Evolutionary conservation across 2,797 vertebrate genomes (phyloP).

Genomic region (Poeciliopsis presidionis): DNA sequence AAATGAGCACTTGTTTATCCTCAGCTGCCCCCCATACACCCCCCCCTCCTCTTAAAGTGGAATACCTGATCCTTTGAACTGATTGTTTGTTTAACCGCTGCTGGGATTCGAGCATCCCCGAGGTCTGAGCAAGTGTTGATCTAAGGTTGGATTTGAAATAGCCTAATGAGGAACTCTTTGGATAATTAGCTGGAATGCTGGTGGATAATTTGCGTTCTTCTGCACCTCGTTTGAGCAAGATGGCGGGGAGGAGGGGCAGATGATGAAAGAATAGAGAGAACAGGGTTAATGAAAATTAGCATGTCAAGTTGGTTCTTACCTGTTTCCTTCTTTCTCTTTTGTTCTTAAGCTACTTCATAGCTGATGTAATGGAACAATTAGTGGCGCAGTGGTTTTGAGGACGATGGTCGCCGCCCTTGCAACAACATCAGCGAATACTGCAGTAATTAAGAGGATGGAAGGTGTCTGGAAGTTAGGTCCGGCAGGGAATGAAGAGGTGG

Average conservation of each 20-base stretch:
- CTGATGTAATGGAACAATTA: slow-evolving; percentile 90
- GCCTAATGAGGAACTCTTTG: slow-evolving; percentile 87
- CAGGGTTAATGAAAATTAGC: slow-evolving; percentile 84
- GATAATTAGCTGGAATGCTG: slow-evolving; percentile 82
- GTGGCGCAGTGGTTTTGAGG: slow-evolving; percentile 79
- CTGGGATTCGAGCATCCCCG: slow-evolving; percentile 84
- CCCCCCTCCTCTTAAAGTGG: slow-evolving; percentile 66
- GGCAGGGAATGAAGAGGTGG: slow-evolving; percentile 89
- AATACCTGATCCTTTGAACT: slow-evolving; percentile 84
- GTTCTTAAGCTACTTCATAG: slow-evolving; percentile 76
- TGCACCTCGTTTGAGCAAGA: slow-evolving; percentile 70
- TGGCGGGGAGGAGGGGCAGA: slow-evolving; percentile 55
- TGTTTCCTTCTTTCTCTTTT: slow-evolving; percentile 64
- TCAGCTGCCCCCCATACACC: slow-evolving; percentile 41
- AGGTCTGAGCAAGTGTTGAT: slow-evolving; percentile 84
- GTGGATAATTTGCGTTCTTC: slow-evolving; percentile 85
- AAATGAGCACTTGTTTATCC: slow-evolving; percentile 85
- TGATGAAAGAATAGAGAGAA: slow-evolving; percentile 80
- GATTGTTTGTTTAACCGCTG: slow-evolving; percentile 85
- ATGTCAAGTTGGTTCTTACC: slow-evolving; percentile 80
- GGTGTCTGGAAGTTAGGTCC: slow-evolving; percentile 90
- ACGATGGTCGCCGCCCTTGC: slow-evolving; percentile 35
- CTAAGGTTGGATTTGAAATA: slow-evolving; percentile 85
- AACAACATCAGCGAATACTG: slow-evolving; percentile 52
- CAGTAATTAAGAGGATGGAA: slow-evolving; percentile 90